Evolutionary conservation across 1,140 invertebrate species (phyloP).

Genomic region (Dysdera silvatica): DNA sequence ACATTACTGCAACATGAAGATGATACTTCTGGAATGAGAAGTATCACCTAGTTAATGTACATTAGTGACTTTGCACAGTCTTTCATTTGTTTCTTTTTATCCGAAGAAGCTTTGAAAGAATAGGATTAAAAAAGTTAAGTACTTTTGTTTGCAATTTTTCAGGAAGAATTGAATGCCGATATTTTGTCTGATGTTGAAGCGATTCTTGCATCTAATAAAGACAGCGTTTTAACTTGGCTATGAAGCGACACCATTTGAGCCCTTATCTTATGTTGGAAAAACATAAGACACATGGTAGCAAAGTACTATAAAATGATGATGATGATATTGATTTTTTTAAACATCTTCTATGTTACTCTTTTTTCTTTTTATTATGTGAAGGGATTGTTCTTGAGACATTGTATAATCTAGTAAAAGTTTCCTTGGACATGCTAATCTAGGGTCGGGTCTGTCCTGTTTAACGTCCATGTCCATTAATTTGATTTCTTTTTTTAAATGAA

Average conservation of each 20-base stretch:
- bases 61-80: too few species aligned
- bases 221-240: constrained; percentile 77
- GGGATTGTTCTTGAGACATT: constrained; percentile 23
- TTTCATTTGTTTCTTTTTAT: too few species aligned
- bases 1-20: too few species aligned
- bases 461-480: constrained; percentile 3
- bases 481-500: constrained; percentile 14
- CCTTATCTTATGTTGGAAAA: background rate
- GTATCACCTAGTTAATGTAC: too few species aligned
- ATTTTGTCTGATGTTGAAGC: constrained; percentile 46
- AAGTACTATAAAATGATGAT: constrained; percentile 3
- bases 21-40: too few species aligned
- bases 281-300: background rate
- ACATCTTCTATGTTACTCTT: background rate
- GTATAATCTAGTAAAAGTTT: constrained; percentile 28
- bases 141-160: constrained; percentile 1
- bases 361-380: constrained; percentile 8
- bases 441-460: background rate
- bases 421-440: constrained; percentile 22
- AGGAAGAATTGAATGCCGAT: constrained; percentile 32
- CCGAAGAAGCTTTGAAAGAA: too few species aligned
- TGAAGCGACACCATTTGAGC: too few species aligned
- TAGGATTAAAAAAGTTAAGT: too few species aligned
- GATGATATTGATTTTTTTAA: constrained; percentile 12
- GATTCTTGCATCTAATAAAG: constrained; percentile 67